Percentiles rank a stretch among this genome's conserved stretches.
Conservation (phyloP, 2,888 invertebrate genomes). For the Sarcophaga carnaria region DNA sequence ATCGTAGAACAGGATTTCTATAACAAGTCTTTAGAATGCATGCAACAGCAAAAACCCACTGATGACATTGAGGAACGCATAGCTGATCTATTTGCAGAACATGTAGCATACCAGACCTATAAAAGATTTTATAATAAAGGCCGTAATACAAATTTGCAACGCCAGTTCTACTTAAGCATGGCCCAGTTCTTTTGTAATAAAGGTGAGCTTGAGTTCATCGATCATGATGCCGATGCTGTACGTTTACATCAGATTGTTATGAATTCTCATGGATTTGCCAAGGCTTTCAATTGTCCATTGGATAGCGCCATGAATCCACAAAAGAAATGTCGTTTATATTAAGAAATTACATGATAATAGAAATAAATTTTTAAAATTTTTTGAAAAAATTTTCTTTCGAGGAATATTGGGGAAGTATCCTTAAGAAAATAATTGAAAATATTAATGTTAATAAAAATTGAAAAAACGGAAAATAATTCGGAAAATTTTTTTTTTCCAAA, state of each 20-base stretch:
- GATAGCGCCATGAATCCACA: slow-evolving; percentile 73
- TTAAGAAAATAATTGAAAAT: no score
- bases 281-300: slow-evolving; percentile 70
- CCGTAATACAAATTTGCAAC: slow-evolving; percentile 42
- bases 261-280: slow-evolving; percentile 74
- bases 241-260: slow-evolving; percentile 74
- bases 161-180: slow-evolving; percentile 75
- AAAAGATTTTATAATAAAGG: neutral
- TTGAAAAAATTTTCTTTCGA: neutral
- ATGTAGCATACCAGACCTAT: slow-evolving; percentile 74
- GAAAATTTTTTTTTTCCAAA: no score
- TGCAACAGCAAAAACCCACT: slow-evolving; percentile 69
- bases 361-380: neutral
- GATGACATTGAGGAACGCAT: slow-evolving; percentile 30
- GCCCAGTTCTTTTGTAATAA: slow-evolving; percentile 76
- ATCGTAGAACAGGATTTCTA: slow-evolving; percentile 10
- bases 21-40: slow-evolving; percentile 63
- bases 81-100: slow-evolving; percentile 5
- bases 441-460: no score
- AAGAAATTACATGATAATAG: neutral
- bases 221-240: slow-evolving; percentile 75
- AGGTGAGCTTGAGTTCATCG: slow-evolving; percentile 47
- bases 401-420: neutral
- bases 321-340: slow-evolving; percentile 75
- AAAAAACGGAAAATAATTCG: no score